Evolutionary conservation across 2,888 invertebrate genomes (phyloP).

Genomic region (Pristionchus maxplancki): DNA sequence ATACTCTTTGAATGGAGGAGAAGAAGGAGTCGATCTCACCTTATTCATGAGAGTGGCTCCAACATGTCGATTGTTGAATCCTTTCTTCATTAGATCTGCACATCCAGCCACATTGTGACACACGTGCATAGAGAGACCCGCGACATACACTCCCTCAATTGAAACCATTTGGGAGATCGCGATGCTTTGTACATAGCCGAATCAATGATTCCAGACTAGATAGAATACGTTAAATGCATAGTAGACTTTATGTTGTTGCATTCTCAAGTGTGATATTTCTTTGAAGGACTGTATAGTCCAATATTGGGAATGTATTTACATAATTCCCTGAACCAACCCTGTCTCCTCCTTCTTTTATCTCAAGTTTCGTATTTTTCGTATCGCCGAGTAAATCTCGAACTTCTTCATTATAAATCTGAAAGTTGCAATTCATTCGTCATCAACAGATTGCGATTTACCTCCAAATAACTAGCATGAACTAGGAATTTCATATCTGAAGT

Average conservation of each 20-base stretch:
- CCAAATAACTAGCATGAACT: conserved; percentile 87
- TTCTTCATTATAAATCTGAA: conserved; percentile 87
- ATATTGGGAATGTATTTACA: conserved; percentile 78
- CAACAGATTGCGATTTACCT: conserved; percentile 78
- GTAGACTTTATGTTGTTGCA: no score
- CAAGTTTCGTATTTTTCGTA: conserved; percentile 82
- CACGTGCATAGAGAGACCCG: conserved; percentile 84
- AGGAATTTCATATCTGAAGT: conserved; percentile 85
- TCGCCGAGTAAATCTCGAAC: conserved; percentile 85
- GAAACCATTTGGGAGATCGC: not conserved
- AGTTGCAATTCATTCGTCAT: no score
- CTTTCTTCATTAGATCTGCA: conserved; percentile 85
- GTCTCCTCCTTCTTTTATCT: conserved; percentile 83
- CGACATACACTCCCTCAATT: conserved; percentile 73
- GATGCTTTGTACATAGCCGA: not conserved
- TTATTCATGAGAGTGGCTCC: conserved; percentile 93
- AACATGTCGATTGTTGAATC: conserved; percentile 87
- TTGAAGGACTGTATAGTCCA: no score
- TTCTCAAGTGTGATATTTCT: no score
- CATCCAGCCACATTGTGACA: conserved; percentile 87
- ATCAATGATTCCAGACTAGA: not conserved
- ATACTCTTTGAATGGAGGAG: not conserved
- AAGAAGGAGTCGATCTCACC: conserved; percentile 72
- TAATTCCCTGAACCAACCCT: conserved; percentile 72
- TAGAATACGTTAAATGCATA: no score